Evolutionary conservation across 2,888 invertebrate genomes (phyloP).

Genomic region (Caenorhabditis zanzibari): DNA sequence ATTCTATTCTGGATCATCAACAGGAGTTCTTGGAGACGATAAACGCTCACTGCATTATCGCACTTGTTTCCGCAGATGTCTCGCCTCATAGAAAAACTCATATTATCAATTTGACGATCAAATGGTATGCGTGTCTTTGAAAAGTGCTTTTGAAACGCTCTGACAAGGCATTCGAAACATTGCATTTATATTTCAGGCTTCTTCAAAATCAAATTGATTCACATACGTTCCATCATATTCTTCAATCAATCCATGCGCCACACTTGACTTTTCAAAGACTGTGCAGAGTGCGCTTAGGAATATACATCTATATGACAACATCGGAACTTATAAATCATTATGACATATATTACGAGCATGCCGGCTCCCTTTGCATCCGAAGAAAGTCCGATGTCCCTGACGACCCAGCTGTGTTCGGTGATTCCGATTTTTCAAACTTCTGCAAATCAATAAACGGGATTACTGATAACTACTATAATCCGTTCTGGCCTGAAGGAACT

Average conservation of each 20-base stretch:
- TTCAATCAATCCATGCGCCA: not conserved
- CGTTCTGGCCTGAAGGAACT: not conserved
- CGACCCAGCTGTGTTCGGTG: not conserved
- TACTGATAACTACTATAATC: not conserved
- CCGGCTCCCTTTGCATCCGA: not conserved
- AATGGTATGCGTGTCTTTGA: too few species aligned
- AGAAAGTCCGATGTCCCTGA: constrained; percentile 4
- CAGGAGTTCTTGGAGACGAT: not conserved
- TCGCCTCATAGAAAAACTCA: not conserved
- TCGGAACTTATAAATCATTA: not conserved
- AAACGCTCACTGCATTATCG: not conserved
- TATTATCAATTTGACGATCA: constrained; percentile 16
- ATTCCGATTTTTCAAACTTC: not conserved
- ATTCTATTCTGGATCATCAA: not conserved
- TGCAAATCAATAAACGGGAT: not conserved
- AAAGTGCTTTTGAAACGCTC: not conserved
- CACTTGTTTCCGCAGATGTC: not conserved
- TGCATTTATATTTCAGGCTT: constrained; percentile 17
- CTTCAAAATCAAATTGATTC: not conserved
- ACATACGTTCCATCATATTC: not conserved
- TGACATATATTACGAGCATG: not conserved
- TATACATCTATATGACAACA: constrained; percentile 19
- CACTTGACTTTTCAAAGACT: not conserved
- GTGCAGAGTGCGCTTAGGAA: not conserved
- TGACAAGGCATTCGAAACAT: too few species aligned